Evolutionary conservation across 2,113 vertebrate genomes (phyloP).

Genomic region (Solenodon paradoxus): DNA sequence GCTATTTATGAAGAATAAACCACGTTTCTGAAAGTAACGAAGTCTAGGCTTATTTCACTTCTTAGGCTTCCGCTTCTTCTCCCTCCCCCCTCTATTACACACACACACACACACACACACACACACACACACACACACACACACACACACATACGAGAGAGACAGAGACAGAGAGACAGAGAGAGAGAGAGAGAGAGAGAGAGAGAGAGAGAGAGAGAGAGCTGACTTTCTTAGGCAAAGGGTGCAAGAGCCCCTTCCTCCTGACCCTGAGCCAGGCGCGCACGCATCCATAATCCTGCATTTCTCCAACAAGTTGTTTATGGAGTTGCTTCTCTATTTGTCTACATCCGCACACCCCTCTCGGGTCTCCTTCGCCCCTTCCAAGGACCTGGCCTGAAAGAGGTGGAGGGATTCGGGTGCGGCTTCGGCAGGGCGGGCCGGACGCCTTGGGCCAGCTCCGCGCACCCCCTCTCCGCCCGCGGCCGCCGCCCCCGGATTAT

Average conservation of each 20-base stretch:
- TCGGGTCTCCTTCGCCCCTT: background rate
- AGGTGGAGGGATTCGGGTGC: constrained; percentile 33
- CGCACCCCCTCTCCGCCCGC: constrained; percentile 59
- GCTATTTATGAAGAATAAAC: constrained; percentile 46
- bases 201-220: background rate
- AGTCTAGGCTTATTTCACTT: background rate
- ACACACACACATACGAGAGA: background rate
- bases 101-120: background rate
- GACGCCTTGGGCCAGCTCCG: constrained; percentile 34
- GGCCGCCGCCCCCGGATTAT: constrained; percentile 76
- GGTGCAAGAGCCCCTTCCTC: background rate
- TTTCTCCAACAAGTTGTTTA: constrained; percentile 73
- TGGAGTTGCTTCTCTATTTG: constrained; percentile 64
- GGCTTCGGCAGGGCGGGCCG: constrained; percentile 4
- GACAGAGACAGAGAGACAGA: background rate
- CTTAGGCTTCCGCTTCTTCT: background rate
- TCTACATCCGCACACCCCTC: constrained; percentile 21
- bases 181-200: background rate
- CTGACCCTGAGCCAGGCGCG: background rate
- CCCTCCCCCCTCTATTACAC: background rate
- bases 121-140: background rate
- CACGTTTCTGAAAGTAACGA: constrained; percentile 1
- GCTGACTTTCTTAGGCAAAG: background rate
- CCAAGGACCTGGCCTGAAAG: background rate
- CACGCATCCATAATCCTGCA: constrained; percentile 2